Base-by-base conservation (phyloP, 2,113 vertebrate species). In the Platysternon megacephalum region DNA sequence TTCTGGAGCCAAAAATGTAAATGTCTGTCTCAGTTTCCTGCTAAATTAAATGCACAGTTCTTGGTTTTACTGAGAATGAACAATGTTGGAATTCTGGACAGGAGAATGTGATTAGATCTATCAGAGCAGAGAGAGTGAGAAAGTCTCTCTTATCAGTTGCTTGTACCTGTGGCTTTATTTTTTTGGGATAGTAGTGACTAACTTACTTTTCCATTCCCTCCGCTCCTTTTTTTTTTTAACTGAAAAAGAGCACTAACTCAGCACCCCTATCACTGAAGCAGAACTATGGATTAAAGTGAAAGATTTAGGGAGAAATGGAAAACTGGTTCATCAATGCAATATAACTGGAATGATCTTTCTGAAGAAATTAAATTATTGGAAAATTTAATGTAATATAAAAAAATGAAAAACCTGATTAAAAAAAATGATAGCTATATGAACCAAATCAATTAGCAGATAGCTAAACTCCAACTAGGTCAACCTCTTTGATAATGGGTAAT, bases 11-110 rank as follows among this genome's bases (percentile, higher is more conserved):
- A 82, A 93, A 96, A 97, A 97, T 88, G 90, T 88, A 92, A 95
- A 91, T 6, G 44, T 82, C 94, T 88, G 68, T 85, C 95, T 96
- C 49, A 95, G 2, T 97, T 95, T 93, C 89, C 87, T 90, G 91
- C 92, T 92, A 95, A 93, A 93, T 84, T 93, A 91, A 96, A 91
- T 89, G 55, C 65, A 94, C 61, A 95, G 92, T 94, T 90, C 84
- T 91, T 85, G 49, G 94, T 87, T 55, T 92, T 96, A 95, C 82
- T 94, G 82, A 93, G 84, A 85, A 72, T 52, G 55, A 42, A 91
- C 93, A 94, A 81, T 86, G 61, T 22, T 97, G 88, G 65, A 74
- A 93, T 5, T 83, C 84, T 42, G 61, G 96, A 92, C 53, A 97
- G 86, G 80, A 97, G 88, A 80, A 68, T 61, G 80, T 93, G 88